These are phyloP conservation scores for Aricia agestis DNA, from an alignment of 1,140 invertebrate genomes.

Conservation along the genomic window DNA sequence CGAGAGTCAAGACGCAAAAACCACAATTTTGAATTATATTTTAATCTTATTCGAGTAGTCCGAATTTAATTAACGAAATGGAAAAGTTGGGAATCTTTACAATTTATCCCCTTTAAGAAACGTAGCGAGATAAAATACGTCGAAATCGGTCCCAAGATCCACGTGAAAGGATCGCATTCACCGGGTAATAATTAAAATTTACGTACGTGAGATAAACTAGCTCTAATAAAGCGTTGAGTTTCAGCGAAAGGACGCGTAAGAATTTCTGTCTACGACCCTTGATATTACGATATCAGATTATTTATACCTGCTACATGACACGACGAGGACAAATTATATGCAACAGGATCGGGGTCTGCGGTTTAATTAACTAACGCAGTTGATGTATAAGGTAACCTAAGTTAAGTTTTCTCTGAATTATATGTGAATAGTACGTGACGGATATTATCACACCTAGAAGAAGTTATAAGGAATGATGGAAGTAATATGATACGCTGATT, in stretches of 20 bases:
- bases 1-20: background rate
- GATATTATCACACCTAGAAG: slow-evolving; percentile 4
- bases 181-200: slow-evolving; percentile 37
- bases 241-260: slow-evolving; percentile 62
- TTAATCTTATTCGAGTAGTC: background rate
- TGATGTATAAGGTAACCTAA: background rate
- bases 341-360: slow-evolving; percentile 42
- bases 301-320: slow-evolving; percentile 62
- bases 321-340: slow-evolving; percentile 69
- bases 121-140: slow-evolving; percentile 7
- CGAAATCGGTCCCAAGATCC: slow-evolving; percentile 1
- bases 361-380: slow-evolving; percentile 3
- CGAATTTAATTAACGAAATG: slow-evolving; percentile 11
- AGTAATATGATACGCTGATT: background rate
- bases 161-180: slow-evolving; percentile 21
- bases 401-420: background rate
- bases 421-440: background rate
- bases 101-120: slow-evolving; percentile 1
- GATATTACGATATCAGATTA: slow-evolving; percentile 66
- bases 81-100: slow-evolving; percentile 4
- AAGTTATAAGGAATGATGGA: slow-evolving; percentile 11
- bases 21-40: slow-evolving; percentile 1
- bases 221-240: slow-evolving; percentile 47
- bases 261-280: slow-evolving; percentile 42
- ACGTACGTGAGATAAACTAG: slow-evolving; percentile 43